Evolutionary conservation across 2,797 vertebrate species (phyloP), one percentile per base, ranked within the genome.

Genomic region (Decapterus maruadsi): DNA sequence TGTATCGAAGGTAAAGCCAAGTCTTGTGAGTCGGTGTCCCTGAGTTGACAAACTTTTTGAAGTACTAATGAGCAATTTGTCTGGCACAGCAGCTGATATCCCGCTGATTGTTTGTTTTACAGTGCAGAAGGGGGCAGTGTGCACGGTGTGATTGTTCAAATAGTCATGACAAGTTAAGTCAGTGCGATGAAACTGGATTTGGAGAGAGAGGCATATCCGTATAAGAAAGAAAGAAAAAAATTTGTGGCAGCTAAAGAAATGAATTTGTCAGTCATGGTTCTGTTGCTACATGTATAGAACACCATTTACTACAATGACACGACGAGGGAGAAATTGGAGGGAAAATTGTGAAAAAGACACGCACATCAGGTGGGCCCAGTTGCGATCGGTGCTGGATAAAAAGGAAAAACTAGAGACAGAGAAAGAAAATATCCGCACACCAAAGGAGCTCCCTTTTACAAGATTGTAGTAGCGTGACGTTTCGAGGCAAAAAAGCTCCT

Each of bases 1-100:
- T 98, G 97, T 83, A 96, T 99, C 69, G 98, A 99, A 96, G 98
- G 98, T 93, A 82, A 80, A 78, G 71, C 8, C n/a, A 42, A 71
- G 48, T 69, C 29, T 4, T 1, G 38, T 31, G 57, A 61, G 22
- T 73, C 34, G 0, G 0, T 22, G 0, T 17, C 1, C 2, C 12
- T 46, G 16, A 46, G 48, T 69, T n/a, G 3, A 1, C 26, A 22
- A 77, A 85, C 76, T 80, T 87, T 61, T 26, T 34, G 42, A 38
- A n/a, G 60, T 14, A 38, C n/a, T 57, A 0, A 11, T 29, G 29
- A 29, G n/a, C 11, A 5, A 26, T 64, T 14, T 60, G 13, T 59
- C 11, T 11, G 11, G 20, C 12, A 34, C 31, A 34, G 31, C n/a
- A 26, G 16, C 12, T 31, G n/a, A n/a, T n/a, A n/a, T n/a, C n/a